These are phyloP conservation scores for Nephotettix cincticeps DNA, from an alignment of 1,140 invertebrate genomes.

Conservation along the genomic window DNA sequence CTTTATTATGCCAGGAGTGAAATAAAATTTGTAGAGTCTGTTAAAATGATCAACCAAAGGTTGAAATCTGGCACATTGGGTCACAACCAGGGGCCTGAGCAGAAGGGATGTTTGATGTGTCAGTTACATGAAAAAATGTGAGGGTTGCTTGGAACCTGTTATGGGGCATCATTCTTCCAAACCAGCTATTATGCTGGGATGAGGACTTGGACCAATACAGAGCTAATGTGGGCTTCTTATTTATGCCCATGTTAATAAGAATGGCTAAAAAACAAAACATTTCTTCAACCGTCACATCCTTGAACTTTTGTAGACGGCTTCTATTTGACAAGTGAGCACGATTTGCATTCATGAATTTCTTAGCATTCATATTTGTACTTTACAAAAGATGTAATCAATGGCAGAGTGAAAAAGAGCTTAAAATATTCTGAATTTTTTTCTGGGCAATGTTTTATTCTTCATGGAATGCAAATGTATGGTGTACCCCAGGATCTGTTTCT, in stretches of 20 bases:
- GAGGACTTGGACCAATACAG: not conserved
- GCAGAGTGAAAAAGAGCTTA: constrained; percentile 18
- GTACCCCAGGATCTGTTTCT: not conserved
- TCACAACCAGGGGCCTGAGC: not conserved
- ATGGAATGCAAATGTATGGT: not conserved
- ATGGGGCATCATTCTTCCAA: not conserved
- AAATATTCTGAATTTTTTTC: constrained; percentile 13
- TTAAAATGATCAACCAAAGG: constrained; percentile 19
- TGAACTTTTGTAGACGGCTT: not conserved
- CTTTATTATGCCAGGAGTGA: not conserved
- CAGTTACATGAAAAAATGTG: constrained; percentile 4
- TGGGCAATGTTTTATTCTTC: not conserved
- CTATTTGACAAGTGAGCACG: not conserved
- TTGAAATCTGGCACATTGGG: constrained; percentile 1
- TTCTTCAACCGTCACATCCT: not conserved
- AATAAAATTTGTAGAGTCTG: not conserved
- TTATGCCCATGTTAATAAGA: constrained; percentile 11
- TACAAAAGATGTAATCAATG: constrained; percentile 11
- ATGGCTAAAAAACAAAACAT: not conserved
- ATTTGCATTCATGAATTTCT: constrained; percentile 3
- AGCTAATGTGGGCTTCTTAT: not conserved
- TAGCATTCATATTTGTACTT: constrained; percentile 22
- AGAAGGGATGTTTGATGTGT: not conserved
- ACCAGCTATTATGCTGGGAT: not conserved
- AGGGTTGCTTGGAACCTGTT: not conserved